Evolutionary conservation across 2,113 vertebrate genomes (phyloP).

Genomic region (Morone chrysops): DNA sequence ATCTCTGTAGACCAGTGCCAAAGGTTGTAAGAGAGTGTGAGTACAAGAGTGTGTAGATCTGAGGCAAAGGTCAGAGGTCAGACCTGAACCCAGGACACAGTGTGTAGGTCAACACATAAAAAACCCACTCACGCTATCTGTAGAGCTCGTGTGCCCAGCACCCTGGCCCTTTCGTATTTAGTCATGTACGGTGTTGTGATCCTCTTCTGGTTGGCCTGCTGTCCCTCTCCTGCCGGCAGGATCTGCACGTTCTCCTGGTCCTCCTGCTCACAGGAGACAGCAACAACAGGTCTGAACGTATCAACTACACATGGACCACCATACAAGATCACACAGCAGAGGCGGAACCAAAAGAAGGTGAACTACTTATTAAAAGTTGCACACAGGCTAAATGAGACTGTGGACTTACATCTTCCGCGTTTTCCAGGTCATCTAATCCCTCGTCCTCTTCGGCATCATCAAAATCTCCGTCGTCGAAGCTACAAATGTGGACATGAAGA

Average conservation of each 20-base stretch:
- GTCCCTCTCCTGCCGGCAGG: slow-evolving; percentile 93
- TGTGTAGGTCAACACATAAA: too few species aligned
- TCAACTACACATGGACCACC: neutral
- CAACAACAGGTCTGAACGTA: neutral
- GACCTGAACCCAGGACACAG: neutral
- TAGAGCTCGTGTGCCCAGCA: slow-evolving; percentile 94
- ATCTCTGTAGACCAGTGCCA: too few species aligned
- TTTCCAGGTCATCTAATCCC: slow-evolving; percentile 95
- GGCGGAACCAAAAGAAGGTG: too few species aligned
- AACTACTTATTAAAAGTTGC: too few species aligned
- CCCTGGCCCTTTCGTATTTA: slow-evolving; percentile 95
- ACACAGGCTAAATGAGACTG: neutral
- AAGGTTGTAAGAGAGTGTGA: neutral
- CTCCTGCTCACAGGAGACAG: slow-evolving; percentile 82
- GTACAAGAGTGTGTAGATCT: too few species aligned
- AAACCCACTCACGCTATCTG: slow-evolving; percentile 94
- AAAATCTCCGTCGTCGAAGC: slow-evolving; percentile 97
- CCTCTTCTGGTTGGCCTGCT: slow-evolving; percentile 95
- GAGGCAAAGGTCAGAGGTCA: neutral
- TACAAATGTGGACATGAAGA: slow-evolving; percentile 52
- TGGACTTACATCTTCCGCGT: slow-evolving; percentile 90
- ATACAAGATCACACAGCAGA: neutral
- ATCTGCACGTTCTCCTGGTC: slow-evolving; percentile 96
- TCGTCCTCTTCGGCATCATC: slow-evolving; percentile 97
- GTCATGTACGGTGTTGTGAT: slow-evolving; percentile 99